These are phyloP conservation scores for Pilophorus perplexus DNA, from an alignment of 2,888 invertebrate genomes.

Conservation along the genomic window DNA sequence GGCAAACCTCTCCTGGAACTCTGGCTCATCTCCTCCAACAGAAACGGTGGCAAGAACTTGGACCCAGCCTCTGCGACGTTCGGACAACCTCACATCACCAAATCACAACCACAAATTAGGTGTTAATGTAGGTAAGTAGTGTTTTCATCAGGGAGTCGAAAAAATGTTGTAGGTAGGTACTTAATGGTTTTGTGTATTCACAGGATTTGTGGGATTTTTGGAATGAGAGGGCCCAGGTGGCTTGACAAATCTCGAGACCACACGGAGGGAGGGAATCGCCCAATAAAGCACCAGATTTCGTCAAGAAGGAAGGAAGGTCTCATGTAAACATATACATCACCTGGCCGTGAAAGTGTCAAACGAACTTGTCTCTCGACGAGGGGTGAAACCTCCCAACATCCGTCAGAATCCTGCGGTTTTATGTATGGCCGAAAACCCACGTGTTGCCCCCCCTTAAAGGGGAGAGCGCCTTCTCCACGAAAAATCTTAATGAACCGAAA, in stretches of 20 bases:
- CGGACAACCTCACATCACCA: too few species aligned
- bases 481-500: slow-evolving; percentile 39
- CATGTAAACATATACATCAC: slow-evolving; percentile 39
- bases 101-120: neutral
- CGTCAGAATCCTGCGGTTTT: slow-evolving; percentile 22
- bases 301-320: slow-evolving; percentile 25
- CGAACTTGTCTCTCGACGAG: slow-evolving; percentile 6
- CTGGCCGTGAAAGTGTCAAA: slow-evolving; percentile 31
- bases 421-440: slow-evolving; percentile 18
- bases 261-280: neutral
- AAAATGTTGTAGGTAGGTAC: too few species aligned
- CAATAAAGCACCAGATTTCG: neutral
- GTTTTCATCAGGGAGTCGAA: too few species aligned
- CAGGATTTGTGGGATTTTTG: too few species aligned
- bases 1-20: too few species aligned
- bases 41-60: too few species aligned
- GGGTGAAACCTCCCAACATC: slow-evolving; percentile 31
- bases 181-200: too few species aligned
- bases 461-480: slow-evolving; percentile 9
- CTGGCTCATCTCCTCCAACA: too few species aligned
- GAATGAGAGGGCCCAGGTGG: too few species aligned
- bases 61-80: too few species aligned
- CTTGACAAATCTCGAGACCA: too few species aligned
- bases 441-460: slow-evolving; percentile 19
- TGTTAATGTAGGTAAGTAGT: too few species aligned